Conservation (phyloP, 2,797 vertebrate species). For the Tinamus major region DNA sequence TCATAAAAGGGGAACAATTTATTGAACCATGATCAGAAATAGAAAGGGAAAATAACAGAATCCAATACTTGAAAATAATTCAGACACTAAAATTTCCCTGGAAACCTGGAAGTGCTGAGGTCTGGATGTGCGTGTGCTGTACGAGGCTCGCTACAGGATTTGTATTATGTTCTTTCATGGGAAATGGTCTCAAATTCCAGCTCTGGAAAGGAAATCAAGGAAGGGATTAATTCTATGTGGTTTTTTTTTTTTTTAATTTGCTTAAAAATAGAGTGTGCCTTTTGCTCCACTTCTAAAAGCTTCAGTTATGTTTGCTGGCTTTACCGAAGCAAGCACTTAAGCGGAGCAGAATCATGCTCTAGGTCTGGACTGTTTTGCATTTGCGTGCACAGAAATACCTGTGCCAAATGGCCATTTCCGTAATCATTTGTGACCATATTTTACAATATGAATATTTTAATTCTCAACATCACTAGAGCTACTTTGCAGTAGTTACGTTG, state of each 20-base stretch:
- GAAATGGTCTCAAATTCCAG: background rate
- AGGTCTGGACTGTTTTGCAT: background rate
- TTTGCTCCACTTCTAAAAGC: constrained; percentile 15
- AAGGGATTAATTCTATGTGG: background rate
- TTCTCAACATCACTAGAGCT: background rate
- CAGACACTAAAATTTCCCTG: background rate
- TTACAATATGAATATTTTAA: background rate
- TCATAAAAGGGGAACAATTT: constrained; percentile 2
- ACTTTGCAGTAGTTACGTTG: background rate
- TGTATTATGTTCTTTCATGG: constrained; percentile 13
- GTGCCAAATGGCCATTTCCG: background rate
- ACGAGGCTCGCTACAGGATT: background rate
- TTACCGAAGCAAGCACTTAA: background rate
- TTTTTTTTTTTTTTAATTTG: constrained; percentile 4
- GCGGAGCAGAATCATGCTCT: background rate
- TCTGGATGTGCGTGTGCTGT: background rate
- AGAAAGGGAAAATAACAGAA: background rate
- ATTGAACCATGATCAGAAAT: background rate
- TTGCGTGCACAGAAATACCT: background rate
- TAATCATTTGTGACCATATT: background rate
- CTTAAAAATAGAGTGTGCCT: background rate
- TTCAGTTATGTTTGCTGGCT: background rate
- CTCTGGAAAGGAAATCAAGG: background rate
- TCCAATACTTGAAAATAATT: background rate
- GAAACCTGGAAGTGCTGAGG: background rate